Evolutionary conservation across 1,140 invertebrate genomes (phyloP).

Genomic region (Leptestheria dahalacensis): DNA sequence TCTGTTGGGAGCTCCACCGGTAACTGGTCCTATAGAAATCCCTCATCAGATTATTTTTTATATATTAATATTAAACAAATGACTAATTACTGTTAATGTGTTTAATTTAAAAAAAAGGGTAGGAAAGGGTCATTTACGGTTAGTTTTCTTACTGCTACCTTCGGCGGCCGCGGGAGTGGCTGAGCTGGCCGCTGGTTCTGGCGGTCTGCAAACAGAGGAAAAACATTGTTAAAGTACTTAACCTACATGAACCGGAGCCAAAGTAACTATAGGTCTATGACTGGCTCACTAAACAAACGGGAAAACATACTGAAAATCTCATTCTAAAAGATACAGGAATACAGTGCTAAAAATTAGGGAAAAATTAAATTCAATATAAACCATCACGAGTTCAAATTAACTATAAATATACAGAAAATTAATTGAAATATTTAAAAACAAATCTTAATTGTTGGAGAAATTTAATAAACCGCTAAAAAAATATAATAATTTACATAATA

Average conservation of each 20-base stretch:
- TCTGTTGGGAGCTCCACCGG: conserved; percentile 64
- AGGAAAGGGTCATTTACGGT: not conserved
- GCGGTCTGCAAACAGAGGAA: not conserved
- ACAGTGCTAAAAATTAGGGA: not conserved
- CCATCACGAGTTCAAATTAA: not conserved
- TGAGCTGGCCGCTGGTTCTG: not conserved
- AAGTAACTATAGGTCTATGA: too few species aligned
- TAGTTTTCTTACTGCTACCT: not conserved
- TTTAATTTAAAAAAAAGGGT: not conserved
- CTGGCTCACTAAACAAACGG: too few species aligned
- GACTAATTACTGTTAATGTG: too few species aligned
- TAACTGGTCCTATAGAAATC: not conserved
- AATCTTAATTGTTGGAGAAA: too few species aligned
- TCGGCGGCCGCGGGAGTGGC: not conserved
- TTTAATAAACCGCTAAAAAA: too few species aligned
- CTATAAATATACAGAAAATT: too few species aligned
- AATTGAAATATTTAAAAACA: too few species aligned
- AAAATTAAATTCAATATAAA: not conserved
- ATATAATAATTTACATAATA: too few species aligned
- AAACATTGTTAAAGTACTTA: not conserved
- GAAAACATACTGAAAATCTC: too few species aligned
- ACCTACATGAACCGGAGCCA: too few species aligned
- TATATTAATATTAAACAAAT: too few species aligned
- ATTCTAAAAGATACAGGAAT: too few species aligned
- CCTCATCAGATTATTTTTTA: not conserved